Evolutionary conservation across 2,113 vertebrate genomes (phyloP), one percentile per base, ranked within the genome.

Genomic region (Cnemophilus loriae): DNA sequence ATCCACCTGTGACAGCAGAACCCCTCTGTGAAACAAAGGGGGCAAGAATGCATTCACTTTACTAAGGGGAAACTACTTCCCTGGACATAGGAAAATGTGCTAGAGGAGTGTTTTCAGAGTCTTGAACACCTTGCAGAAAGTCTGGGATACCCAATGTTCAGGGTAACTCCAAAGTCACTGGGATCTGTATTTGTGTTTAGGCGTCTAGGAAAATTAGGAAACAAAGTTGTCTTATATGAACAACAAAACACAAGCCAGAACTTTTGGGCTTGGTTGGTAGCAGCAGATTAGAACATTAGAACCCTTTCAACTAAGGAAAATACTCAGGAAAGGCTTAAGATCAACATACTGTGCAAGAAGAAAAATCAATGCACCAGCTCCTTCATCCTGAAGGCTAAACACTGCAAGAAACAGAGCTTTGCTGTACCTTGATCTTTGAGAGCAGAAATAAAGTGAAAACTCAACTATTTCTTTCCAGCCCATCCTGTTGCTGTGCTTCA

Each of bases 21-120:
- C 3, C 6, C 6, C 7, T 44, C 37, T 39, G 18, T 75, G 33
- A 85, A 85, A 27, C 41, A 42, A 28, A 69, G 18, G 0, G 0
- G 1, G 4, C 11, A 44, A 84, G 13, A 0, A 3, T 42, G 3
- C 3, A 21, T 23, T 28, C 67, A 8, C 24, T 52, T 0, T 11
- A 4, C 1, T 26, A 18, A 50, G 2, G 17, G 4, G 11, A 37
- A 71, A 15, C 9, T 33, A 11, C 16, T 70, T 35, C 37, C 11
- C 33, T 56, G 5, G 5, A 20, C 12, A 10, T 1, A n/a, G 53
- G 18, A 71, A 21, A 27, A 59, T 0, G 5, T 41, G 10, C 10
- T 35, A 50, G 7, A 33, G 4, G 0, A 1, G 18, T 9, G 55
- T 22, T 55, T 47, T 61, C n/a, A 71, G 32, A 55, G 28, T 33